Evolutionary conservation across 2,888 invertebrate species (phyloP).

Genomic region (Globia sparganii): DNA sequence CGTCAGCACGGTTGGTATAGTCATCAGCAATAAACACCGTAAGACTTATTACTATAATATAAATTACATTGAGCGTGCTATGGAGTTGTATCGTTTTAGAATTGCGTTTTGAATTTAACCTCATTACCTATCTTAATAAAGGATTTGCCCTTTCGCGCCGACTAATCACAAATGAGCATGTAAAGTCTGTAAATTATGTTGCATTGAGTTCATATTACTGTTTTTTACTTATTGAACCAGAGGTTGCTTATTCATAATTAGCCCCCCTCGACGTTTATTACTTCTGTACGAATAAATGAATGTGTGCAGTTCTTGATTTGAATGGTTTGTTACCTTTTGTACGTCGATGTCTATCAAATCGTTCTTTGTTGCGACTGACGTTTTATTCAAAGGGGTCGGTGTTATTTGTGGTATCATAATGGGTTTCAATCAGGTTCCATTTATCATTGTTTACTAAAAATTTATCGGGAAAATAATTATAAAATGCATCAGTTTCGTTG

Average conservation of each 20-base stretch:
- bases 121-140: conserved; percentile 91
- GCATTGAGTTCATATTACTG: conserved; percentile 88
- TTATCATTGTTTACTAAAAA: conserved; percentile 68
- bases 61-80: conserved; percentile 74
- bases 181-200: conserved; percentile 90
- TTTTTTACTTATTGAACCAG: conserved; percentile 82
- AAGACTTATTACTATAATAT: conserved; percentile 78
- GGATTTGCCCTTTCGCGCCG: conserved; percentile 91
- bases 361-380: conserved; percentile 69
- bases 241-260: conserved; percentile 90
- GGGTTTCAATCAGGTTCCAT: conserved; percentile 65
- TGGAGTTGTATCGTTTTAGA: conserved; percentile 76
- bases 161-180: conserved; percentile 90
- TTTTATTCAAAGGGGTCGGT: conserved; percentile 67
- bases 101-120: conserved; percentile 84
- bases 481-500: conserved; percentile 53
- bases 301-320: conserved; percentile 81
- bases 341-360: conserved; percentile 73
- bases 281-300: conserved; percentile 87
- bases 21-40: conserved; percentile 79
- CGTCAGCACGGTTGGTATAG: conserved; percentile 82
- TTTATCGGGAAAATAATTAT: conserved; percentile 53
- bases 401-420: conserved; percentile 67
- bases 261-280: conserved; percentile 89
- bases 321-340: conserved; percentile 73